These are phyloP conservation scores for Notarius quadriscutis DNA, from an alignment of 2,113 vertebrate genomes.

Conservation along the genomic window DNA sequence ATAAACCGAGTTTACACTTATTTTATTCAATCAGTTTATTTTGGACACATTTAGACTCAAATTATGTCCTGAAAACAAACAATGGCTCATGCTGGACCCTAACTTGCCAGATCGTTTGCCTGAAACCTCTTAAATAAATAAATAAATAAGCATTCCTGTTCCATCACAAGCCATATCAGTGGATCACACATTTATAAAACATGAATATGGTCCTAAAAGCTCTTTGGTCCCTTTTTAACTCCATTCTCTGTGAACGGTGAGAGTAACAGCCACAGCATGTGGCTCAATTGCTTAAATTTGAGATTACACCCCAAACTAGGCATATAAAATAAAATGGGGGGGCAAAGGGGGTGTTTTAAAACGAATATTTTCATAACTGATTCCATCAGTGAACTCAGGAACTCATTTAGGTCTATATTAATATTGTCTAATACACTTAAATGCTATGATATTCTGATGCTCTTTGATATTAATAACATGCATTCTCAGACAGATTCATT, in stretches of 20 bases:
- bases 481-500: not conserved
- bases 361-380: conserved; percentile 12
- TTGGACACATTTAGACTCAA: not conserved
- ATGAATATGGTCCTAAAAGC: not conserved
- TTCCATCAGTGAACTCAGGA: not conserved
- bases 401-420: not conserved
- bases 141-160: not conserved
- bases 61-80: not conserved
- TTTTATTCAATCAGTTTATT: not conserved
- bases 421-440: not conserved
- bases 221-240: not conserved
- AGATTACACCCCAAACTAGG: not conserved
- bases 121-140: not conserved
- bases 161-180: not conserved
- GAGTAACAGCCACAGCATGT: not conserved
- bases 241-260: not conserved
- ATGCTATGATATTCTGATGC: not conserved
- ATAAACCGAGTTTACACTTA: not conserved
- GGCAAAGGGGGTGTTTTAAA: not conserved
- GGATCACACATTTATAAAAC: not conserved
- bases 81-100: not conserved
- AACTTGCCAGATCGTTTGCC: not conserved
- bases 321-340: not conserved
- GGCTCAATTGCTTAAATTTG: not conserved
- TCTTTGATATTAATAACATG: conserved; percentile 9